These are phyloP conservation scores for Telmatochromis brichardi DNA, from an alignment of 2,113 vertebrate genomes.

Conservation along the genomic window DNA sequence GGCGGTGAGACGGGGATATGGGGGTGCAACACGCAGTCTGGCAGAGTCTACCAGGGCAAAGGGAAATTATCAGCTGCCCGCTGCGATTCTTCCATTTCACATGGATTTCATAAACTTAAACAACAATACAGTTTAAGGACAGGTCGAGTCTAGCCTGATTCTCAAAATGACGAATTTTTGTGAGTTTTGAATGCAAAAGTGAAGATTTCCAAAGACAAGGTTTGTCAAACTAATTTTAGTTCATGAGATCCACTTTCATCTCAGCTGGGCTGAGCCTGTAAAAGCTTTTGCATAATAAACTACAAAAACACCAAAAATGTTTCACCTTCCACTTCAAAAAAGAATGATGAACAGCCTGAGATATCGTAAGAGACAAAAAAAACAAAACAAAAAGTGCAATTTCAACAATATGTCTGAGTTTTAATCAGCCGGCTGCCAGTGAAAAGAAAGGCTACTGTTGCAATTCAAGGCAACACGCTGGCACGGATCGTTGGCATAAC, in stretches of 20 bases:
- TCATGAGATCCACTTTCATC: not conserved
- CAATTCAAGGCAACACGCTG: not conserved
- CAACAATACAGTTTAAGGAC: not conserved
- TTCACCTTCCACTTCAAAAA: not conserved
- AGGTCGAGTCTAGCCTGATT: not conserved
- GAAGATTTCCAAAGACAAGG: not conserved
- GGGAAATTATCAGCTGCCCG: slow-evolving; percentile 36
- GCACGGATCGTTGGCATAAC: not conserved
- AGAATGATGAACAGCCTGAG: not conserved
- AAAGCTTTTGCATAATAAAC: not conserved
- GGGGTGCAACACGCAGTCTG: not conserved
- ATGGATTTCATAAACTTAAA: not conserved
- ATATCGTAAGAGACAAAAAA: not conserved
- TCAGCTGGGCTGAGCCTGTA: not conserved
- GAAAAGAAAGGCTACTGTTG: not conserved
- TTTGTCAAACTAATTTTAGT: not conserved
- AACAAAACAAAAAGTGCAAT: not conserved
- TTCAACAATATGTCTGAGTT: not conserved
- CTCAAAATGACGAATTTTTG: not conserved
- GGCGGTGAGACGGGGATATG: not conserved
- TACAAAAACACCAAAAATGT: not conserved
- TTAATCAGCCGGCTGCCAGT: not conserved
- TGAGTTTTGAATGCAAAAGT: not conserved
- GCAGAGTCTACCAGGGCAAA: slow-evolving; percentile 17
- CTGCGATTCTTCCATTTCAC: not conserved